Evolutionary conservation across 2,888 invertebrate genomes (phyloP), one percentile per base, ranked within the genome.

Genomic region (Electrophaes corylata): DNA sequence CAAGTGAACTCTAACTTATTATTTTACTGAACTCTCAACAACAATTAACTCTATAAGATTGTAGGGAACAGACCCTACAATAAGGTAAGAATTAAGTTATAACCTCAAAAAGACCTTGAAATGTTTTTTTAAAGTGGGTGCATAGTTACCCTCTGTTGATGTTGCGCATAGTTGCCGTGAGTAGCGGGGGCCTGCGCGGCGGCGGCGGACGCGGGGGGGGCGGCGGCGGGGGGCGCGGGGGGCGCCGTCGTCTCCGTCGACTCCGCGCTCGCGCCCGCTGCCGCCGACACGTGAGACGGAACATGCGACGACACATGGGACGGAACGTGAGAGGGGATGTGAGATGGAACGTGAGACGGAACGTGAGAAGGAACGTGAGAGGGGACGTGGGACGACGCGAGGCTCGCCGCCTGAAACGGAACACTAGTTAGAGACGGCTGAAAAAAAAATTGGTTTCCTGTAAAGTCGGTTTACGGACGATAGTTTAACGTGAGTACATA

Each of bases 171-270:
- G 14, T 3, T 16, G 14, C 2, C 16, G 10, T 37, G 37, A 14
- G 37, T 16, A 8, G 16, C 16, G 1, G 20, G 0, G 4, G 35
- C 35, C 11, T 16, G 40, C 35, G 19, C 47, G n/a, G 18, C 48
- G 26, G n/a, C n/a, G 48, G 60, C 39, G 29, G 18, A 11, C 39
- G 40, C 14, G 62, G 58, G n/a, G 60, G 48, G 31, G 56, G 35
- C 4, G 45, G 40, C 18, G 26, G 44, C 4, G 58, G 31, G 6
- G 58, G 40, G 49, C 29, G 55, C 61, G 10, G 35, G 4, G 56
- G 31, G 44, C 47, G 18, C 43, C 57, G 44, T 12, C 33, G 12
- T n/a, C n/a, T n/a, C 33, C 29, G 8, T 2, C 10, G 4, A 31
- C 14, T 37, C 50, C n/a, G 57, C 45, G 18, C 59, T 43, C 18